phyloP scores from a whole-genome alignment of 2,113 vertebrate genomes.

The Tetrax tetrax region DNA sequence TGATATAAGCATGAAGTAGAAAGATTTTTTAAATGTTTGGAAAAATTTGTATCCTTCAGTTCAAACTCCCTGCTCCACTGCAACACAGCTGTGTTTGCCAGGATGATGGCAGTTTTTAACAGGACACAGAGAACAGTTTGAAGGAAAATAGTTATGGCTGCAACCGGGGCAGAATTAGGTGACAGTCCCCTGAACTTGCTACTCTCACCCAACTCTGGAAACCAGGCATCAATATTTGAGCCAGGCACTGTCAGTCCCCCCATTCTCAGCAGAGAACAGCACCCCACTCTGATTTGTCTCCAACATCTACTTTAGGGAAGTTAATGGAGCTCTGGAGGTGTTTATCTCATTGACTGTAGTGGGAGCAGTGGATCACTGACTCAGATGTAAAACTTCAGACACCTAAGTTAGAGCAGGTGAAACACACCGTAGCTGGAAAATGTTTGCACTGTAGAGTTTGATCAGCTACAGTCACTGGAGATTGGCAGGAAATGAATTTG shows the following conservation, averaged over 20 bases:
- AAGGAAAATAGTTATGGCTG: background rate
- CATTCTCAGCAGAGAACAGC: background rate
- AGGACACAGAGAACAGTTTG: background rate
- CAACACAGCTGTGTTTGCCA: background rate
- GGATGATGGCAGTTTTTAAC: background rate
- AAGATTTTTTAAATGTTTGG: background rate
- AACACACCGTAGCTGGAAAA: background rate
- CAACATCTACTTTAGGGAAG: background rate
- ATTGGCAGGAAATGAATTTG: background rate
- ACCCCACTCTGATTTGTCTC: background rate
- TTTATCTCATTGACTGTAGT: background rate
- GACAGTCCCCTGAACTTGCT: background rate
- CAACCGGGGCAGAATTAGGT: background rate
- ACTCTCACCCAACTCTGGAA: background rate
- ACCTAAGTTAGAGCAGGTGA: background rate
- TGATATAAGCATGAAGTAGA: background rate
- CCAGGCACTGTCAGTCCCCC: background rate
- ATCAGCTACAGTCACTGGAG: background rate
- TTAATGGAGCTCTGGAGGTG: background rate
- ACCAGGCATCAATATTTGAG: background rate
- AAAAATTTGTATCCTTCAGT: background rate
- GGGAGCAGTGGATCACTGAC: background rate
- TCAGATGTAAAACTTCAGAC: background rate
- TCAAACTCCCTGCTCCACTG: background rate
- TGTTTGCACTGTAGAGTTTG: background rate